Evolutionary conservation across 2,888 invertebrate genomes (phyloP).

Genomic region (Cephus nigrinus): DNA sequence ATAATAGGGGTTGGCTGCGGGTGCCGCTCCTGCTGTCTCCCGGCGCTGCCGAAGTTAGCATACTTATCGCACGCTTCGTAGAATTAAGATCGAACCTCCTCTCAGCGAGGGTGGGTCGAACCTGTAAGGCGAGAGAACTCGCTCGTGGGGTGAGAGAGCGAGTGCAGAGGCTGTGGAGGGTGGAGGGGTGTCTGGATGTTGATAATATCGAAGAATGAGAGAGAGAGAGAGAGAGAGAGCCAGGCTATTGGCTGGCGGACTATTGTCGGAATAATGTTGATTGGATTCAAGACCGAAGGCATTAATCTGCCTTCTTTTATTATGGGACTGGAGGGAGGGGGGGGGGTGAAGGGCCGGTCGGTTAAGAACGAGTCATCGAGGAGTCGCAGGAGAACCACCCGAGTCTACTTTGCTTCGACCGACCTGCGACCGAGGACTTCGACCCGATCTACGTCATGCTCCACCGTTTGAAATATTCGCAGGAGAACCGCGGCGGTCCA

Average conservation of each 20-base stretch:
- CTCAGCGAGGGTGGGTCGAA: slow-evolving; percentile 11
- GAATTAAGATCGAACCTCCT: slow-evolving; percentile 54
- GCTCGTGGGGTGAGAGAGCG: neutral
- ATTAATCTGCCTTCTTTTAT: slow-evolving; percentile 67
- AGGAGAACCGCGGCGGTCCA: no score
- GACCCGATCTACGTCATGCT: no score
- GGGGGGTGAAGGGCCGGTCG: no score
- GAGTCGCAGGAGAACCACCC: no score
- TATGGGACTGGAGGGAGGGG: slow-evolving; percentile 45
- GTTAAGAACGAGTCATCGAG: no score
- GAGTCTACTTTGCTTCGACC: no score
- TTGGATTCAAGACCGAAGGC: slow-evolving; percentile 66
- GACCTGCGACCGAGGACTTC: no score
- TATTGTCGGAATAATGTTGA: slow-evolving; percentile 66
- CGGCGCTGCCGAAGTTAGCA: slow-evolving; percentile 60
- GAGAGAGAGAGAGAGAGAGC: slow-evolving; percentile 29
- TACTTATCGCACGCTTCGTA: slow-evolving; percentile 60
- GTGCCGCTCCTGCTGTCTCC: slow-evolving; percentile 18
- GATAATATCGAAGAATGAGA: slow-evolving; percentile 57
- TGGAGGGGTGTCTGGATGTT: slow-evolving; percentile 43
- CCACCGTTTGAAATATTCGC: no score
- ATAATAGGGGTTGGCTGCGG: slow-evolving; percentile 19
- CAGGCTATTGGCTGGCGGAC: slow-evolving; percentile 64
- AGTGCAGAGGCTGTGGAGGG: neutral
- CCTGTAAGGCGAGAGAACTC: neutral